Conservation (phyloP, 1,140 invertebrate genomes). For the Cotesia glomerata region DNA sequence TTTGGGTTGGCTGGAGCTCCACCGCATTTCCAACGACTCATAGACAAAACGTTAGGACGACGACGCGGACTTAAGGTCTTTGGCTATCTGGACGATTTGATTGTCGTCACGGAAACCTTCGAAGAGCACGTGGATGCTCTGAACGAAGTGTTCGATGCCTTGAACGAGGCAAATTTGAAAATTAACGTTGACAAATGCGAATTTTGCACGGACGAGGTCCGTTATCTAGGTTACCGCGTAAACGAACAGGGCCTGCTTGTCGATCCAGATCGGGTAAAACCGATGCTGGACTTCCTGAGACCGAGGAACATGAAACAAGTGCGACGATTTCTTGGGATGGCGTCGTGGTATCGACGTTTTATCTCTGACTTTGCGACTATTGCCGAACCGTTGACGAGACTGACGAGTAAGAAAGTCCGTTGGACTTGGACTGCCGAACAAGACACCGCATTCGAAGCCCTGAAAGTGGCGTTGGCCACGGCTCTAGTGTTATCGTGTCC, state of each 20-base stretch:
- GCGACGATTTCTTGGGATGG: no score
- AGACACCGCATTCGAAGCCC: not conserved
- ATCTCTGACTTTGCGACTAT: constrained; percentile 42
- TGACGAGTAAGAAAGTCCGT: constrained; percentile 43
- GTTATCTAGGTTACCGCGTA: not conserved
- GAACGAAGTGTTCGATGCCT: no score
- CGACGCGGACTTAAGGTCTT: no score
- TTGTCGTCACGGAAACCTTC: no score
- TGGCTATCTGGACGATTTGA: no score
- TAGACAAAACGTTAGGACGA: no score
- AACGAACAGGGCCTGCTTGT: not conserved
- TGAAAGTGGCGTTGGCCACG: constrained; percentile 29
- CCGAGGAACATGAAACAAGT: not conserved
- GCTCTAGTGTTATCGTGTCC: not conserved
- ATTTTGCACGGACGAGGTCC: not conserved
- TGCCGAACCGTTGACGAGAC: no score
- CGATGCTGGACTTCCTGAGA: not conserved
- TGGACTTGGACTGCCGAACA: constrained; percentile 39
- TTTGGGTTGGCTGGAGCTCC: no score
- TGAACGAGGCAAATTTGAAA: not conserved
- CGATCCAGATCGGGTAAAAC: not conserved
- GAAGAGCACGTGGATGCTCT: no score
- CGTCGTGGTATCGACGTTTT: no score
- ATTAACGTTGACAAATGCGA: not conserved
- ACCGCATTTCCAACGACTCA: no score